phyloP scores from a whole-genome alignment of 2,797 vertebrate species.

The Sebastes taczanowskii region DNA sequence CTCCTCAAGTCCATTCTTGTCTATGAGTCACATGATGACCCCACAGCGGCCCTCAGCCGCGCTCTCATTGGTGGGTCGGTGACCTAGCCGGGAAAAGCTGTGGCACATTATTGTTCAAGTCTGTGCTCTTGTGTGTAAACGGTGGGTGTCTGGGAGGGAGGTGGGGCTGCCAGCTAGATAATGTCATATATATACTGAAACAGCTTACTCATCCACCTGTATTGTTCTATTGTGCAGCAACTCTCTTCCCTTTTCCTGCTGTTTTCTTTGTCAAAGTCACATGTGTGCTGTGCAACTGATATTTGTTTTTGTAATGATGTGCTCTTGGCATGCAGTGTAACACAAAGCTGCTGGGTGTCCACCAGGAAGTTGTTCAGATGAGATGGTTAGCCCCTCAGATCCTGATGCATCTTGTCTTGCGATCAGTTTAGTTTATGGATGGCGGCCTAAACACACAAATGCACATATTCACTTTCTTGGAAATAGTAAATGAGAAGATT shows the following conservation, averaged over 20 bases:
- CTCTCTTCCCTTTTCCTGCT: constrained; percentile 17
- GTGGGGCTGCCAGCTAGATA: background rate
- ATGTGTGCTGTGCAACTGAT: background rate
- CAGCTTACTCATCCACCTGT: constrained; percentile 45
- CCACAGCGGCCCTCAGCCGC: constrained; percentile 52
- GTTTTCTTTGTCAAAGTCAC: background rate
- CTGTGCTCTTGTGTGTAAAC: constrained; percentile 22
- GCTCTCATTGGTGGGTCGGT: constrained; percentile 36
- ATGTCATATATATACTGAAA: constrained; percentile 11
- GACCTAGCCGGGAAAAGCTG: constrained; percentile 32
- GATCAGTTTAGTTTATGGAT: background rate
- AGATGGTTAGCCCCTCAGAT: background rate
- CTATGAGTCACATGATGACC: constrained; percentile 60
- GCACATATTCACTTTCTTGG: background rate
- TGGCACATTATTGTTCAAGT: constrained; percentile 36
- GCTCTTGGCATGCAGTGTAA: background rate
- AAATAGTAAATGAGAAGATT: background rate
- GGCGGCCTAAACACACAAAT: background rate
- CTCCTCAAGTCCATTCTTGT: constrained; percentile 22
- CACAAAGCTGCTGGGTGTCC: background rate
- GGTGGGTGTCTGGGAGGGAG: constrained; percentile 22
- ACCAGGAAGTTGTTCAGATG: background rate
- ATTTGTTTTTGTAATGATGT: background rate
- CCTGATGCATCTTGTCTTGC: background rate
- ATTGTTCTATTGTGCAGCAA: constrained; percentile 48